These are phyloP conservation scores for Procambarus virginalis DNA, from an alignment of 1,140 invertebrate species.

Conservation along the genomic window DNA sequence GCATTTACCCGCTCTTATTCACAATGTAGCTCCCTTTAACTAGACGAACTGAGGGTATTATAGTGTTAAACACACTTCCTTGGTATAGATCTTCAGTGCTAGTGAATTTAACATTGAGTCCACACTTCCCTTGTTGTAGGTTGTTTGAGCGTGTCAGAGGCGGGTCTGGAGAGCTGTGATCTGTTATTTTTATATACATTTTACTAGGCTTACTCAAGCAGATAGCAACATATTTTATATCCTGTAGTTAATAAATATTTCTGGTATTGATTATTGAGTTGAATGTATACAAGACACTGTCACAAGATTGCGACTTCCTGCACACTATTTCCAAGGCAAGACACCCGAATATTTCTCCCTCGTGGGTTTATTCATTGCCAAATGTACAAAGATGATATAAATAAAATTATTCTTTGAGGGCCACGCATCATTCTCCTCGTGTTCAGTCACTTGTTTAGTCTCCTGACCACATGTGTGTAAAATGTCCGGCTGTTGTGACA, in stretches of 20 bases:
- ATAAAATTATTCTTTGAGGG: background rate
- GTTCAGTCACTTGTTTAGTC: no score
- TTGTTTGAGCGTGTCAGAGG: background rate
- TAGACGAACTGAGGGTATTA: no score
- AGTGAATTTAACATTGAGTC: no score
- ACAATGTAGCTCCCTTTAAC: no score
- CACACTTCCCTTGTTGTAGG: no score
- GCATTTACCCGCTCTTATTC: no score
- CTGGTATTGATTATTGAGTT: background rate
- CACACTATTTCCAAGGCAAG: background rate
- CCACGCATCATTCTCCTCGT: background rate
- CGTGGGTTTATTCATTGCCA: background rate
- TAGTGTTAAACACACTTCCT: no score
- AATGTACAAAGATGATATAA: background rate
- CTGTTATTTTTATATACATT: background rate
- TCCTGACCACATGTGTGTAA: no score
- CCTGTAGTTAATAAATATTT: background rate
- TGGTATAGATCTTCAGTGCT: no score
- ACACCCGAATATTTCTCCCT: background rate
- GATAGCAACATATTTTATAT: background rate
- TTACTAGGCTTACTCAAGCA: background rate
- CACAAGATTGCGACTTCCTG: background rate
- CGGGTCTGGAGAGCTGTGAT: background rate
- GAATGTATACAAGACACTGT: background rate
- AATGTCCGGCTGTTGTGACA: no score